Conservation (phyloP, 2,888 invertebrate species). For the Palloptera scutellata region DNA sequence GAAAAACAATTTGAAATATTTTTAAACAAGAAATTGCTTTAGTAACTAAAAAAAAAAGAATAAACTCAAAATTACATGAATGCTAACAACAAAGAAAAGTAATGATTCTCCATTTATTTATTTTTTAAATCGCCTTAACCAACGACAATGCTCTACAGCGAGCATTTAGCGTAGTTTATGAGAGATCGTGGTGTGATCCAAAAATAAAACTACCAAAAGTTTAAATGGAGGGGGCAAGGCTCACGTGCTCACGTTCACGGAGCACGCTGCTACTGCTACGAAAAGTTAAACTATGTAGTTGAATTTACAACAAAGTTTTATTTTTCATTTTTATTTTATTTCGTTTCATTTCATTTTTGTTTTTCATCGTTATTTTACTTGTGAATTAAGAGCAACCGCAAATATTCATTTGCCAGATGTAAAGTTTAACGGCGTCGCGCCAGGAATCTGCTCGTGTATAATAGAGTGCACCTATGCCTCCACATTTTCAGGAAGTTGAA, state of each 20-base stretch:
- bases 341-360: slow-evolving; percentile 33
- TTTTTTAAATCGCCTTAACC: background rate
- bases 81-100: too few relatives aligned
- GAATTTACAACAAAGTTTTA: slow-evolving; percentile 6
- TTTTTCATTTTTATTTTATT: slow-evolving; percentile 30
- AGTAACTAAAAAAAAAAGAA: too few relatives aligned
- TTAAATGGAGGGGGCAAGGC: too few relatives aligned
- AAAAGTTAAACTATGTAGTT: background rate
- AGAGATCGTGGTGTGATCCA: background rate
- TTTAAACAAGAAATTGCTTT: background rate
- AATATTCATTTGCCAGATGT: slow-evolving; percentile 65
- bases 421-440: slow-evolving; percentile 55
- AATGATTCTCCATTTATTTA: background rate
- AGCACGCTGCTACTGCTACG: too few relatives aligned
- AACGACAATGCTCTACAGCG: background rate
- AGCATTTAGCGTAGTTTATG: slow-evolving; percentile 5
- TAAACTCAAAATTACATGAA: too few relatives aligned
- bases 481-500: slow-evolving; percentile 8
- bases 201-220: background rate
- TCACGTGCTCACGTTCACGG: too few relatives aligned
- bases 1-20: slow-evolving; percentile 20
- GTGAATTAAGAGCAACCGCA: slow-evolving; percentile 65
- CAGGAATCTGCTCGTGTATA: slow-evolving; percentile 21
- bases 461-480: background rate
- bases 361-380: slow-evolving; percentile 57